phyloP scores from a whole-genome alignment of 2,113 vertebrate species.

The Benitochromis conjunctus region DNA sequence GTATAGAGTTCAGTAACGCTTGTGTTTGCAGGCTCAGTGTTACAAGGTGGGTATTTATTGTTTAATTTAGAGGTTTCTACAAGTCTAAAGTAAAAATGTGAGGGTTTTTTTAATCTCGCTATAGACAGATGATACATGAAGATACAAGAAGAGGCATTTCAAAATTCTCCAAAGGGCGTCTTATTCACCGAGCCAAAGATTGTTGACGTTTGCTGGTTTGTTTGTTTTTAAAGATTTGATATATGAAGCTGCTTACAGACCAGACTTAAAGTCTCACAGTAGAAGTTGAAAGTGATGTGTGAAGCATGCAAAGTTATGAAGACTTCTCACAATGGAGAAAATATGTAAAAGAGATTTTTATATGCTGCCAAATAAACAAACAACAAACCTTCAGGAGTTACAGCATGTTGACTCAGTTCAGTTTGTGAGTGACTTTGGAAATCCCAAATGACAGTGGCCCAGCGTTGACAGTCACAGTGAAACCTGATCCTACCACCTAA shows the following conservation, averaged over 20 bases:
- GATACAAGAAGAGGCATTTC: too few relatives aligned
- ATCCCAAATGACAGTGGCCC: constrained; percentile 8
- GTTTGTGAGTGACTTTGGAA: not conserved
- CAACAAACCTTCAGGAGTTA: not conserved
- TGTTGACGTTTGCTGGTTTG: not conserved
- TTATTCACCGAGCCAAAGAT: not conserved
- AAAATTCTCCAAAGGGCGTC: not conserved
- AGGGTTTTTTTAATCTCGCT: too few relatives aligned
- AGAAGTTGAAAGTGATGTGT: not conserved
- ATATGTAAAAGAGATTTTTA: not conserved
- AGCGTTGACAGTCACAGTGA: constrained; percentile 29
- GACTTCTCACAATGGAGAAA: not conserved
- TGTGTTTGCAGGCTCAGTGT: not conserved
- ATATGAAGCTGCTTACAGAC: not conserved
- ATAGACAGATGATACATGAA: not conserved
- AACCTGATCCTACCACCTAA: constrained; percentile 69
- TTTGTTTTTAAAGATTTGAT: not conserved
- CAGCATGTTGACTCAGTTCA: not conserved
- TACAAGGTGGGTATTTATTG: not conserved
- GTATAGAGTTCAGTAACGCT: not conserved
- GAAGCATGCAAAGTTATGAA: not conserved
- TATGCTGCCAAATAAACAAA: not conserved
- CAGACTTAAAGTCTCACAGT: not conserved
- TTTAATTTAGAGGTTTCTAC: not conserved
- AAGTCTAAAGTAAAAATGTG: not conserved